Conservation (phyloP, 2,888 invertebrate genomes). For the Philereme vetulata region DNA sequence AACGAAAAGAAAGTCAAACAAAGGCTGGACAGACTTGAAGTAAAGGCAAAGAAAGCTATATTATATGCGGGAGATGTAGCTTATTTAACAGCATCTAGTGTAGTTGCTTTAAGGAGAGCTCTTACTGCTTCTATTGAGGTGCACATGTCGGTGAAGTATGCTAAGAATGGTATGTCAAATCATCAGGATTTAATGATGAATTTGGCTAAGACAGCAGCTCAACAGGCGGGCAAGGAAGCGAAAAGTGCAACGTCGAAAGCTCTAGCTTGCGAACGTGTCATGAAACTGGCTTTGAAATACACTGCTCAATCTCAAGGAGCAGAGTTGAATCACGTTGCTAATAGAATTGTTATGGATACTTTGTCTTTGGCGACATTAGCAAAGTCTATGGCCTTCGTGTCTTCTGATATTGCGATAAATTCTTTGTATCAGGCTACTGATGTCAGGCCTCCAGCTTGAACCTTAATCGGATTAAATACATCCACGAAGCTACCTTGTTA, state of each 20-base stretch:
- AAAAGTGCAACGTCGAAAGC: constrained; percentile 75
- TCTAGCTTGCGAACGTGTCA: constrained; percentile 70
- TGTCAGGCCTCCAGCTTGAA: constrained; percentile 68
- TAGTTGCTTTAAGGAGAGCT: constrained; percentile 75
- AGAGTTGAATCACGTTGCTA: constrained; percentile 74
- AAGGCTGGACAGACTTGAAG: constrained; percentile 68
- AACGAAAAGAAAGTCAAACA: constrained; percentile 68
- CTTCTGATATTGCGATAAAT: constrained; percentile 78
- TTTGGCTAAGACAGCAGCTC: constrained; percentile 76
- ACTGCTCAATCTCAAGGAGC: constrained; percentile 76
- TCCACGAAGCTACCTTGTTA: neutral
- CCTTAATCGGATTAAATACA: constrained; percentile 15
- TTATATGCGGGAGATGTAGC: constrained; percentile 79
- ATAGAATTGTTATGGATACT: constrained; percentile 76
- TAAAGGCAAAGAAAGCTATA: constrained; percentile 77
- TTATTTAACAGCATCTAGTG: constrained; percentile 75
- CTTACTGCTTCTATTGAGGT: constrained; percentile 78
- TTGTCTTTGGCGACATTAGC: constrained; percentile 72
- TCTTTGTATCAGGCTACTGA: constrained; percentile 77
- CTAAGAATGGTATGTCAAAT: constrained; percentile 75
- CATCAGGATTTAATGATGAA: constrained; percentile 80
- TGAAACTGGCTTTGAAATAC: constrained; percentile 73
- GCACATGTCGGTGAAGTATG: constrained; percentile 74
- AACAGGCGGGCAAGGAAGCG: constrained; percentile 79
- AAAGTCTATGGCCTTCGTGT: constrained; percentile 78